Evolutionary conservation across 2,888 invertebrate genomes (phyloP).

Genomic region (Heliconius hortense): DNA sequence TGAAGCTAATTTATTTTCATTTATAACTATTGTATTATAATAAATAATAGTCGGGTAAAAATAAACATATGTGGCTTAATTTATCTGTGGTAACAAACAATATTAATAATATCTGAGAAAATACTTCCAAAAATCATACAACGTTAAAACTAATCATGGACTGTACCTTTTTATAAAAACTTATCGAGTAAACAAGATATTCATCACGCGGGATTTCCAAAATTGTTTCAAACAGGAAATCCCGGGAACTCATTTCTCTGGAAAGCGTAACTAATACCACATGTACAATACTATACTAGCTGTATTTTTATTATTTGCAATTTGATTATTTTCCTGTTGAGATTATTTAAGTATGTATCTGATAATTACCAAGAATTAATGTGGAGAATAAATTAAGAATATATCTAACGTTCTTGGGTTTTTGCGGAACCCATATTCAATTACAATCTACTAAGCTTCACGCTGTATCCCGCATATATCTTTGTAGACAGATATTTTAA

Average conservation of each 20-base stretch:
- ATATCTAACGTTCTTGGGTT: not conserved
- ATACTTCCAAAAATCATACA: not conserved
- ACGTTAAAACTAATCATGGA: not conserved
- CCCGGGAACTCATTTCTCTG: slow-evolving; percentile 7
- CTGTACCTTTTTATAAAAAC: not conserved
- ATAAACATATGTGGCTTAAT: too few relatives aligned
- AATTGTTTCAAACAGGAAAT: not conserved
- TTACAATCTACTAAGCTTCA: not conserved
- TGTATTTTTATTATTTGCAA: not conserved
- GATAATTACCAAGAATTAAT: not conserved
- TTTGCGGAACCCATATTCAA: not conserved
- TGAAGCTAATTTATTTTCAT: too few relatives aligned
- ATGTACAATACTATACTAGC: not conserved
- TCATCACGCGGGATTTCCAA: slow-evolving; percentile 4
- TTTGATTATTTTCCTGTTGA: not conserved
- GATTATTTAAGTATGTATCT: not conserved
- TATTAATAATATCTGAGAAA: not conserved
- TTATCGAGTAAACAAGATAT: not conserved
- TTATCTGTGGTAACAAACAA: not conserved
- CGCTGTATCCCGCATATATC: not conserved
- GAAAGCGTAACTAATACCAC: slow-evolving; percentile 7
- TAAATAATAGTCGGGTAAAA: too few relatives aligned
- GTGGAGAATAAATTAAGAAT: slow-evolving; percentile 4
- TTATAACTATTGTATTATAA: too few relatives aligned
- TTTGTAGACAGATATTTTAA: too few relatives aligned